These are phyloP conservation scores for Sebastes diaconus DNA, from an alignment of 2,797 vertebrate genomes.

Conservation along the genomic window DNA sequence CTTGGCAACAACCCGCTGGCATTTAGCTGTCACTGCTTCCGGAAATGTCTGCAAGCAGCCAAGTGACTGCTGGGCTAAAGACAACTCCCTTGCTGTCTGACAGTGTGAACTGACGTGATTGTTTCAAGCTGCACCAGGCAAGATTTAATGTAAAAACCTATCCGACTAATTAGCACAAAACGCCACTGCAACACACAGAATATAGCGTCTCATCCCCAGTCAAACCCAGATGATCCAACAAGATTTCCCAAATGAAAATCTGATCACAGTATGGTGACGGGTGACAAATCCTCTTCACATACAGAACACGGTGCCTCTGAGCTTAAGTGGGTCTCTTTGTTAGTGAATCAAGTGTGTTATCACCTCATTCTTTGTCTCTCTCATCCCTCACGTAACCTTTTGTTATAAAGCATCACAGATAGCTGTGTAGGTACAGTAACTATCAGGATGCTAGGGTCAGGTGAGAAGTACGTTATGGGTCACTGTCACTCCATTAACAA, in stretches of 20 bases:
- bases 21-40: constrained; percentile 63
- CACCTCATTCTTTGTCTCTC: neutral
- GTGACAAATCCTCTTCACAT: neutral
- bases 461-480: neutral
- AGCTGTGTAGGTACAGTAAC: neutral
- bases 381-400: fast-evolving
- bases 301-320: fast-evolving
- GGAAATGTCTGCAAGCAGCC: constrained; percentile 59
- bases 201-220: neutral
- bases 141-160: neutral
- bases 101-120: constrained; percentile 6
- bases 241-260: neutral
- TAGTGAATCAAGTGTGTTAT: neutral
- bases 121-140: constrained; percentile 4
- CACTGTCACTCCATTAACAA: neutral
- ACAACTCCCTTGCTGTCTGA: constrained; percentile 1
- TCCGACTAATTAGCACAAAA: neutral
- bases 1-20: constrained; percentile 63
- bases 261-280: neutral
- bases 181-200: neutral
- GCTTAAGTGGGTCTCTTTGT: neutral
- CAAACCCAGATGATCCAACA: neutral
- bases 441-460: neutral
- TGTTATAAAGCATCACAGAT: neutral
- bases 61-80: constrained; percentile 39